These are phyloP conservation scores for Siphamia tubifer DNA, from an alignment of 2,113 vertebrate species.

Conservation along the genomic window DNA sequence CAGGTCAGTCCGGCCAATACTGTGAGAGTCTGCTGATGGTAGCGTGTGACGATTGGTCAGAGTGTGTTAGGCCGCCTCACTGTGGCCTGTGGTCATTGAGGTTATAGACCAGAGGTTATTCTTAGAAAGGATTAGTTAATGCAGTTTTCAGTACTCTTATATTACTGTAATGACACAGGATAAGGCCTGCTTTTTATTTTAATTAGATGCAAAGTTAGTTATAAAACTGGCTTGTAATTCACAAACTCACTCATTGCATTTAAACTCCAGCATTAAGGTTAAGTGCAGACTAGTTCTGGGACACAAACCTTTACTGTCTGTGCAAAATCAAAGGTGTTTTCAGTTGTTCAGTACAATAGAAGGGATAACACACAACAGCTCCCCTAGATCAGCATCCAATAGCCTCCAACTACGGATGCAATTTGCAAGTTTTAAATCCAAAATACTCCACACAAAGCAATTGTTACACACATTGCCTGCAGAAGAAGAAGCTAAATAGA, in stretches of 20 bases:
- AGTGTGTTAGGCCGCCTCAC: conserved; percentile 31
- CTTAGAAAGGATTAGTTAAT: conserved; percentile 67
- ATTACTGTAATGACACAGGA: conserved; percentile 54
- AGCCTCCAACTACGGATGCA: not conserved
- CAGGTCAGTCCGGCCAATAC: conserved; percentile 29
- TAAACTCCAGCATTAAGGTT: not conserved
- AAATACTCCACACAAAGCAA: not conserved
- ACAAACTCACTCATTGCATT: conserved; percentile 13
- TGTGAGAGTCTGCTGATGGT: conserved; percentile 8
- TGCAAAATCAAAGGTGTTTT: not conserved
- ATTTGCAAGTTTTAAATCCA: not conserved
- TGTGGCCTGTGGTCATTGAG: conserved; percentile 61
- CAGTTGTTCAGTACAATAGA: too few species aligned
- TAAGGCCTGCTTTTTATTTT: conserved; percentile 38
- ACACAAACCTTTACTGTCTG: not conserved
- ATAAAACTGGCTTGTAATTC: conserved; percentile 28
- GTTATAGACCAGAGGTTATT: conserved; percentile 52
- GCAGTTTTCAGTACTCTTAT: conserved; percentile 41
- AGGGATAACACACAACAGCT: not conserved
- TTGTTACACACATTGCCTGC: not conserved
- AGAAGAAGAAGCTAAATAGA: not conserved
- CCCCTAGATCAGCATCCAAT: not conserved
- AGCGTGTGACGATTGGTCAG: conserved; percentile 49
- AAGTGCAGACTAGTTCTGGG: not conserved
- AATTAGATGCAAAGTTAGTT: conserved; percentile 50